Conservation (phyloP, 30 jellyfish, hydroid and myxozoan species). For the Turritopsis rubra region DNA sequence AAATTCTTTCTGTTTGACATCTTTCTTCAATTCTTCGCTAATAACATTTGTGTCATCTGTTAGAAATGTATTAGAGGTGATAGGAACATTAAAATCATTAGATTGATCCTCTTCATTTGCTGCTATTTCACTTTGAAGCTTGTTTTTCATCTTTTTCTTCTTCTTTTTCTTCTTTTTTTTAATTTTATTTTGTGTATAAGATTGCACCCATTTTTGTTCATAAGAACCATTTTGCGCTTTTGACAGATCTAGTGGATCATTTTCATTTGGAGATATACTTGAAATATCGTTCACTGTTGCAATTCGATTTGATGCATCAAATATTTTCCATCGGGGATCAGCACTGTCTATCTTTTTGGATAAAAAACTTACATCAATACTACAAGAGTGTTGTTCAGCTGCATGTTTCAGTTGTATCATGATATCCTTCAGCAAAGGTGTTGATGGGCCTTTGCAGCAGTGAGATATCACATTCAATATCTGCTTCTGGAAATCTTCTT, state of each 20-base stretch:
- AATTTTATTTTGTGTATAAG: background rate
- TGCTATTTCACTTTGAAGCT: too few relatives aligned
- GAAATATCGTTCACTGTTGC: background rate
- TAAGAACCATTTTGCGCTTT: background rate
- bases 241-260: too few relatives aligned
- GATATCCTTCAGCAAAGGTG: background rate
- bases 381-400: background rate
- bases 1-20: background rate
- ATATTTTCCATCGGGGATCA: too few relatives aligned
- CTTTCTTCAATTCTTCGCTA: background rate
- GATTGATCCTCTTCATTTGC: too few relatives aligned
- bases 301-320: background rate
- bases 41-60: slow-evolving; percentile 9
- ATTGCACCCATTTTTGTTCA: slow-evolving; percentile 8
- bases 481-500: background rate
- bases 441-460: background rate
- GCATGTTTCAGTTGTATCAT: background rate
- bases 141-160: slow-evolving; percentile 1
- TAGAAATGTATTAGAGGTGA: background rate
- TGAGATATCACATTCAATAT: slow-evolving; percentile 27
- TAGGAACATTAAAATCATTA: too few relatives aligned
- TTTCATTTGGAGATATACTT: too few relatives aligned
- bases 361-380: background rate
- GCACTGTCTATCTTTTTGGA: too few relatives aligned
- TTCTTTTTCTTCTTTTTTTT: slow-evolving; percentile 33